Conservation (phyloP, 2,113 vertebrate genomes). For the Mobula hypostoma region DNA sequence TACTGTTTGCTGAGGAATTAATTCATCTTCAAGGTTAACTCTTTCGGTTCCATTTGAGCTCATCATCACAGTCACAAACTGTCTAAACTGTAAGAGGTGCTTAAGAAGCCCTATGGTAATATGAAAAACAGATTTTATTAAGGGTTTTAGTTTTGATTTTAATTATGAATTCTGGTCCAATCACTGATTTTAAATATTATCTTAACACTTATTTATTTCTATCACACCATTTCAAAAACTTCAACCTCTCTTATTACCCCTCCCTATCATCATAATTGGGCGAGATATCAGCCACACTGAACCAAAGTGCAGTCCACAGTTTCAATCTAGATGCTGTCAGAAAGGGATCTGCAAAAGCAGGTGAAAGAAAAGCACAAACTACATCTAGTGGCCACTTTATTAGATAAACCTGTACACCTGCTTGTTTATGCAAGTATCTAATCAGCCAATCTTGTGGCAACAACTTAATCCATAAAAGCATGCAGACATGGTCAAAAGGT, state of each 20-base stretch:
- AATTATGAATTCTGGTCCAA: background rate
- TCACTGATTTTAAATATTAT: background rate
- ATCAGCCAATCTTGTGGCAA: no score
- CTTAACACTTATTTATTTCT: background rate
- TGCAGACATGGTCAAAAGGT: no score
- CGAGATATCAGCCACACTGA: background rate
- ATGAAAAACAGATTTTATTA: conserved; percentile 17
- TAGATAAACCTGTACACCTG: no score
- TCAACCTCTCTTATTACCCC: background rate
- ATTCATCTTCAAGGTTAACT: conserved; percentile 43
- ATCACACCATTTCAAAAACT: background rate
- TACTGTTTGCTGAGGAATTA: conserved; percentile 42
- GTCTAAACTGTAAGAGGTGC: conserved; percentile 69
- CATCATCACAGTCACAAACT: conserved; percentile 78
- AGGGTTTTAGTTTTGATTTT: background rate
- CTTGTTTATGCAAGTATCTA: no score
- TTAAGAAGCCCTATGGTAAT: conserved; percentile 68
- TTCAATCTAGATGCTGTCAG: background rate
- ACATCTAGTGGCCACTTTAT: background rate
- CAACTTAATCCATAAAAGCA: no score
- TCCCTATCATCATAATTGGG: background rate
- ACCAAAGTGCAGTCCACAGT: background rate
- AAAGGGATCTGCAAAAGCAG: background rate
- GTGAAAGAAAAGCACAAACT: background rate
- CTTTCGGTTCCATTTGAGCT: conserved; percentile 50